Base-by-base conservation (phyloP, 2,113 vertebrate genomes). In the Carassius carassius region DNA sequence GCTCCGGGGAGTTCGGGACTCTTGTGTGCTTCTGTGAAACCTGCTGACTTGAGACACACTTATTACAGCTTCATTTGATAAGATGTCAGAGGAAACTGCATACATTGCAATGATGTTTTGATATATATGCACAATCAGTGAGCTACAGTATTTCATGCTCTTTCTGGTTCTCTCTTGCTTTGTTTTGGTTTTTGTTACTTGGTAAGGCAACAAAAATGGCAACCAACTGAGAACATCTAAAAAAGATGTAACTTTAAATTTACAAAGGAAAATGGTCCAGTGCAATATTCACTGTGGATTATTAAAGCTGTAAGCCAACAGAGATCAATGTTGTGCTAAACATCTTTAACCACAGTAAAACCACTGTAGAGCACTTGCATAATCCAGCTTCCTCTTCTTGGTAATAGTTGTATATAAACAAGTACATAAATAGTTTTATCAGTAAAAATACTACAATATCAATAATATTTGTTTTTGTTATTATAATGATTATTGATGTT, bases 71-170 rank as follows among this genome's bases (percentile, higher is more conserved):
- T 76, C 85, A 78, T 84, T 84, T 88, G 78, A 89, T 87, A 70
- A 84, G 76, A 87, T 90, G 91, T 88, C 74, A 63, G 74, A 56
- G 81, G 86, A 90, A 92, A 90, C 78, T 56, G 86, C 74, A 88
- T 88, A 84, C 86, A 85, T 85, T 69, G 84, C 89, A 90, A 91
- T 94, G 93, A 94, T 93, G 91, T 91, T 85, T 85, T 77, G 92
- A 93, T 92, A 93, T 41, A 41, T 92, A 92, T 89, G 69, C 89
- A 90, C 93, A 93, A 94, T 94, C 93, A 91, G 88, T 89, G 90
- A 77, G 81, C 86, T 91, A 92, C 84, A 86, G 76, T 81, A 81
- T 92, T 90, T 91, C 90, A 91, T 12, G 73, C 85, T 87, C 79
- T 77, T 88, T 82, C 21, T 54, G 69, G 1, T 49, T 23, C n/a